phyloP scores from a whole-genome alignment of 1,140 invertebrate genomes.

The Bicyclus anynana region DNA sequence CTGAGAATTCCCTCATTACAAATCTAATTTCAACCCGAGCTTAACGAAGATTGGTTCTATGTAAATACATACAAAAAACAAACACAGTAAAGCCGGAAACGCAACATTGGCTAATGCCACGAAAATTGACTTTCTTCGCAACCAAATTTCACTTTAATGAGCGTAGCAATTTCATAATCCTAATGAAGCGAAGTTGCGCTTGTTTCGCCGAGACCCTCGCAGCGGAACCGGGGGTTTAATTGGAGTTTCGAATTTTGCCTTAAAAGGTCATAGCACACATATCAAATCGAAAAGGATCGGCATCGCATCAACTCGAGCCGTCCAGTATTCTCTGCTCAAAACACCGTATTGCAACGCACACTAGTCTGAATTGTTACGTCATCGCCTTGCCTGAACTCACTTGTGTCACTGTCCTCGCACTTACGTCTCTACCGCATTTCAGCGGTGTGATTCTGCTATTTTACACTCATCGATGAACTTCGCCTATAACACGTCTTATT shows the following conservation, averaged over 20 bases:
- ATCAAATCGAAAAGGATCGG: too few relatives aligned
- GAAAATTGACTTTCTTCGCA: slow-evolving; percentile 21
- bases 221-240: slow-evolving; percentile 14
- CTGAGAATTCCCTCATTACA: not conserved
- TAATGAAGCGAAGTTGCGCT: slow-evolving; percentile 18
- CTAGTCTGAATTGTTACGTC: too few relatives aligned
- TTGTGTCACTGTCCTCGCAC: too few relatives aligned
- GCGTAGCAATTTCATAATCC: slow-evolving; percentile 21
- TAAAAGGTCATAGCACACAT: too few relatives aligned
- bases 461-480: too few relatives aligned
- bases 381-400: too few relatives aligned
- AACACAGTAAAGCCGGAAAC: not conserved
- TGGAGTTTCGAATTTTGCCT: slow-evolving; percentile 12
- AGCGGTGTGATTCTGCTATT: too few relatives aligned
- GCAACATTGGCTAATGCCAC: slow-evolving; percentile 16
- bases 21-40: not conserved
- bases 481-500: too few relatives aligned
- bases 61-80: not conserved
- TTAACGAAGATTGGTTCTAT: not conserved
- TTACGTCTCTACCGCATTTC: too few relatives aligned
- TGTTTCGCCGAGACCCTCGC: slow-evolving; percentile 12
- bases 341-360: too few relatives aligned
- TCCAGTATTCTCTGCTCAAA: too few relatives aligned
- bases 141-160: slow-evolving; percentile 22
- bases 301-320: too few relatives aligned